Evolutionary conservation across 2,113 vertebrate species (phyloP).

Genomic region (Climacteris rufus): DNA sequence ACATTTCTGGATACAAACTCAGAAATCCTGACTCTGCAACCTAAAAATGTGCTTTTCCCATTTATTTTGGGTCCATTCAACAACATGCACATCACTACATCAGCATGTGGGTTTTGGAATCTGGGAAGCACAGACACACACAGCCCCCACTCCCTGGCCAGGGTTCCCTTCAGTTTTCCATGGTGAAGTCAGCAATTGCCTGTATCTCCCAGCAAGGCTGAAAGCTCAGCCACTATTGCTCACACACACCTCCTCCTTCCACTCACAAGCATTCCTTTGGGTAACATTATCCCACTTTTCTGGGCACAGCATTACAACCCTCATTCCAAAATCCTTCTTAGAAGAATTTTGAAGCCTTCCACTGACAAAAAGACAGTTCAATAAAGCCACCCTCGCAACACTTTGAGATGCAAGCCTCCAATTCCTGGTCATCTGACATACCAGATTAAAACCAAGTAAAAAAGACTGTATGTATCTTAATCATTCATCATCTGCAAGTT

Average conservation of each 20-base stretch:
- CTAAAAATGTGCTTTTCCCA: not conserved
- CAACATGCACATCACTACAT: not conserved
- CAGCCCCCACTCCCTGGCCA: not conserved
- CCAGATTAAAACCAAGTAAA: not conserved
- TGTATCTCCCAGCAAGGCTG: not conserved
- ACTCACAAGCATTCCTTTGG: not conserved
- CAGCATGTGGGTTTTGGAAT: not conserved
- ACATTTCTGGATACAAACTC: not conserved
- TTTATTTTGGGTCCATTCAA: not conserved
- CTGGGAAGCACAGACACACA: not conserved
- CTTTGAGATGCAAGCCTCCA: not conserved
- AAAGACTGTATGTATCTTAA: not conserved
- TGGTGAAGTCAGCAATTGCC: not conserved
- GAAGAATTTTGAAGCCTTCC: not conserved
- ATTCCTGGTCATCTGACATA: not conserved
- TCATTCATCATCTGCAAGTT: not conserved
- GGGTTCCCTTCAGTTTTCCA: not conserved
- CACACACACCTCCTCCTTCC: not conserved
- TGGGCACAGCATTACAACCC: not conserved
- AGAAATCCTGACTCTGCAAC: not conserved
- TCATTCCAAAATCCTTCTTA: not conserved
- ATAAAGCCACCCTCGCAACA: not conserved
- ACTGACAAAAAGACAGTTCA: not conserved
- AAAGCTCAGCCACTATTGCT: not conserved
- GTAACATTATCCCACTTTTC: not conserved